A percentile compares a stretch with the other conserved stretches of the same genome.
Evolutionary conservation across 37 sponge, comb jelly and placozoan species (phyloP).

Genomic region (Chondrilla cf. caribensis): DNA sequence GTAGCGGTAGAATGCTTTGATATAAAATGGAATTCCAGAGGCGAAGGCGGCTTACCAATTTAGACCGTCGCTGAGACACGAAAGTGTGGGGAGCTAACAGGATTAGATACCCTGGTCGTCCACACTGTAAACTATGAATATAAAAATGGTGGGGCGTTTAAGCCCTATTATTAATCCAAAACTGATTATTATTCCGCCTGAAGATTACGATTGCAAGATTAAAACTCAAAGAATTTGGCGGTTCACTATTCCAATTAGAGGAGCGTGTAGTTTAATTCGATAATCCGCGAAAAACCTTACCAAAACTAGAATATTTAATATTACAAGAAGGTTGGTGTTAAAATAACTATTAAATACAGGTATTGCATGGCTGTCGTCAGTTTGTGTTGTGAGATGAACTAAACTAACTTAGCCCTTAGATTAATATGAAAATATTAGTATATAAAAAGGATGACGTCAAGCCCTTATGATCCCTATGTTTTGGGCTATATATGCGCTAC

Average conservation of each 20-base stretch:
- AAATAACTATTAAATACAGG: constrained; percentile 53
- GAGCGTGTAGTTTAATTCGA: constrained; percentile 90
- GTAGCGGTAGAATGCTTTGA: constrained; percentile 74
- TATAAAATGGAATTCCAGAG: constrained; percentile 69
- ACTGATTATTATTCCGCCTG: constrained; percentile 63
- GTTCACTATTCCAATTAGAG: constrained; percentile 87
- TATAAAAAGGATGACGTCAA: constrained; percentile 64
- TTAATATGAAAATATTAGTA: not conserved
- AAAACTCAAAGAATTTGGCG: constrained; percentile 88
- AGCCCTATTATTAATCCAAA: too few relatives aligned
- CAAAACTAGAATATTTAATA: constrained; percentile 58
- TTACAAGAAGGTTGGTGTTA: not conserved
- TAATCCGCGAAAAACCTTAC: constrained; percentile 79
- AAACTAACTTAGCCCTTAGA: constrained; percentile 59
- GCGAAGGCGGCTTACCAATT: constrained; percentile 69
- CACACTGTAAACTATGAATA: constrained; percentile 73
- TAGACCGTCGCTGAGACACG: constrained; percentile 55
- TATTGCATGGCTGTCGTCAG: constrained; percentile 90
- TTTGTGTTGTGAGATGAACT: constrained; percentile 76
- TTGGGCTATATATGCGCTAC: constrained; percentile 85
- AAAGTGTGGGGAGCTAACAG: constrained; percentile 82
- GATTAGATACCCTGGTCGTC: constrained; percentile 89
- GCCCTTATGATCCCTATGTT: constrained; percentile 85
- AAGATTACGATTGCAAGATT: constrained; percentile 84
- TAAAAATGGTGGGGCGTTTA: not conserved